A percentile compares a stretch with the other conserved stretches of the same genome.
Evolutionary conservation across 2,888 invertebrate species (phyloP).

Genomic region (Brenthis ino): DNA sequence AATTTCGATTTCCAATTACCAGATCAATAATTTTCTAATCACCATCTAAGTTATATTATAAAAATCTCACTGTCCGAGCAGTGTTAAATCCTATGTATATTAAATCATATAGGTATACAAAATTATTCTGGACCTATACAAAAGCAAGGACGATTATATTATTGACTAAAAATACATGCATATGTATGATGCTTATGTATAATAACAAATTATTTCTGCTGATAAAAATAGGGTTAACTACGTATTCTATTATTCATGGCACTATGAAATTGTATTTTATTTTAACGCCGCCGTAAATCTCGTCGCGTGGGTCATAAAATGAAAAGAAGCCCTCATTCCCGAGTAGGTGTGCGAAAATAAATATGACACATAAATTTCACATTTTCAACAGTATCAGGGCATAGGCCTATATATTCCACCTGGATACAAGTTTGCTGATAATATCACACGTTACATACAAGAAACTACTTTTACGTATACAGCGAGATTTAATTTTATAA

Average conservation of each 20-base stretch:
- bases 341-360: constrained; percentile 52
- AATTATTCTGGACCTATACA: no score
- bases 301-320: constrained; percentile 60
- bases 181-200: neutral
- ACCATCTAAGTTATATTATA: no score
- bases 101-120: no score
- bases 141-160: no score
- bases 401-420: constrained; percentile 39
- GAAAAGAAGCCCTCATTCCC: constrained; percentile 60
- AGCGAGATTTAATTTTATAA: no score
- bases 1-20: no score
- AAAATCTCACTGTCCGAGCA: no score
- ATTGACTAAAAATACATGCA: no score
- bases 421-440: constrained; percentile 16
- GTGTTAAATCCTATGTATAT: no score
- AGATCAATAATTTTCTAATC: no score
- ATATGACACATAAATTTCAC: constrained; percentile 60
- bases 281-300: constrained; percentile 75
- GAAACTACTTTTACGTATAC: neutral
- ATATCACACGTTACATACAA: constrained; percentile 7
- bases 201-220: neutral
- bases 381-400: constrained; percentile 54
- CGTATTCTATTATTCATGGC: constrained; percentile 50
- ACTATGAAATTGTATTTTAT: constrained; percentile 77
- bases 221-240: neutral